These are phyloP conservation scores for Cerastis leucographa DNA, from an alignment of 2,888 invertebrate genomes.

Conservation along the genomic window DNA sequence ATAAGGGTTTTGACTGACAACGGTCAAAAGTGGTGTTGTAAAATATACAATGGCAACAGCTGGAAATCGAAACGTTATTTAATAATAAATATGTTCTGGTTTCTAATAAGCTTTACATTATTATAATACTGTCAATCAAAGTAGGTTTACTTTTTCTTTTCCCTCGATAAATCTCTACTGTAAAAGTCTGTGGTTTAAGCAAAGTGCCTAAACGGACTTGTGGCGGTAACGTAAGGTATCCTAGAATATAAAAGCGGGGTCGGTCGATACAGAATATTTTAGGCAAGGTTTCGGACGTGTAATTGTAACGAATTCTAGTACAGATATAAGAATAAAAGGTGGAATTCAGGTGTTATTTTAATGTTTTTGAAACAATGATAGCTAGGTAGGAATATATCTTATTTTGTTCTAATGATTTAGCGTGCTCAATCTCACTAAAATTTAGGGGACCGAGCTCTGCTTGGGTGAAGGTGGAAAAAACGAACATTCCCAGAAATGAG, in stretches of 20 bases:
- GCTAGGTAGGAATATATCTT: neutral
- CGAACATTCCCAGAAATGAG: too few species aligned
- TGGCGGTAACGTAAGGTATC: slow-evolving; percentile 1
- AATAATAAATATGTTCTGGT: too few species aligned
- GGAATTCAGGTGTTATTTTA: neutral
- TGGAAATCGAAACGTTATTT: too few species aligned
- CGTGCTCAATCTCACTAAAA: too few species aligned
- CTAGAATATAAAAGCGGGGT: slow-evolving; percentile 32
- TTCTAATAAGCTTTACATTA: neutral
- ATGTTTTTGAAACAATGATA: neutral
- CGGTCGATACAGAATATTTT: slow-evolving; percentile 54
- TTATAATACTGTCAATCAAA: slow-evolving; percentile 5
- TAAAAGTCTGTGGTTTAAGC: neutral
- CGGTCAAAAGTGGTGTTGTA: too few species aligned
- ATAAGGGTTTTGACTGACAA: too few species aligned
- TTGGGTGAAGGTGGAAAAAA: too few species aligned
- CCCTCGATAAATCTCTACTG: neutral
- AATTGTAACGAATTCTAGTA: slow-evolving; percentile 30
- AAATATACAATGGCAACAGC: too few species aligned
- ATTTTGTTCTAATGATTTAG: too few species aligned
- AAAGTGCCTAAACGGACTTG: slow-evolving; percentile 30
- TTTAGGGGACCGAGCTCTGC: too few species aligned
- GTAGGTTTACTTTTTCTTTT: neutral
- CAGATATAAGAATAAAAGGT: slow-evolving; percentile 6
- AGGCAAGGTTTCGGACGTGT: slow-evolving; percentile 17